phyloP scores from a whole-genome alignment of 2,113 vertebrate species.

The Phrynosoma blainvillii region DNA sequence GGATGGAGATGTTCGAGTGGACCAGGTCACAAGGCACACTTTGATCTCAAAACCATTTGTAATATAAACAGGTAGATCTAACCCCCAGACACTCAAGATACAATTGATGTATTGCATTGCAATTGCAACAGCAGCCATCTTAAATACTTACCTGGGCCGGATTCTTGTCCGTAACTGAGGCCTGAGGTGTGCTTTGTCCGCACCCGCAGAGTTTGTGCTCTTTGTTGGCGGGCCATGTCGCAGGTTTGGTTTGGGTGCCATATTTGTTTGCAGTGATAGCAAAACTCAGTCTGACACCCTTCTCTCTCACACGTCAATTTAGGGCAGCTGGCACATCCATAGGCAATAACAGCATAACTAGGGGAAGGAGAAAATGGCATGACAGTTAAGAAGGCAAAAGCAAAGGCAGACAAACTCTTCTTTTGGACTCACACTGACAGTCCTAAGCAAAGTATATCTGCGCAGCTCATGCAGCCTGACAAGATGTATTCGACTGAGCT shows the following conservation, averaged over 20 bases:
- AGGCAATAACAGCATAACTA: constrained; percentile 96
- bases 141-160: constrained; percentile 85
- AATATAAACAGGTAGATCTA: not conserved
- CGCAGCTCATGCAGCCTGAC: not conserved
- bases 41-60: not conserved
- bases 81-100: not conserved
- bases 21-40: not conserved
- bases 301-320: constrained; percentile 93
- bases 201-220: constrained; percentile 89
- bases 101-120: not conserved
- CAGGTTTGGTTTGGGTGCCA: constrained; percentile 99
- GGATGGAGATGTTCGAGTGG: too few relatives aligned
- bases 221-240: constrained; percentile 94
- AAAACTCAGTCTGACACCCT: constrained; percentile 96
- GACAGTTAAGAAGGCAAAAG: constrained; percentile 26
- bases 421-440: too few relatives aligned
- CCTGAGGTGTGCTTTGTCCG: constrained; percentile 93
- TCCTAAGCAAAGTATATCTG: not conserved
- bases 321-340: constrained; percentile 98
- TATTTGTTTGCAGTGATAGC: constrained; percentile 99
- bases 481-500: not conserved
- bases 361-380: constrained; percentile 30
- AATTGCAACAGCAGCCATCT: not conserved
- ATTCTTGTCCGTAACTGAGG: constrained; percentile 92
- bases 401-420: not conserved